Evolutionary conservation across 2,113 vertebrate species (phyloP).

Genomic region (Brevimyrus niger): DNA sequence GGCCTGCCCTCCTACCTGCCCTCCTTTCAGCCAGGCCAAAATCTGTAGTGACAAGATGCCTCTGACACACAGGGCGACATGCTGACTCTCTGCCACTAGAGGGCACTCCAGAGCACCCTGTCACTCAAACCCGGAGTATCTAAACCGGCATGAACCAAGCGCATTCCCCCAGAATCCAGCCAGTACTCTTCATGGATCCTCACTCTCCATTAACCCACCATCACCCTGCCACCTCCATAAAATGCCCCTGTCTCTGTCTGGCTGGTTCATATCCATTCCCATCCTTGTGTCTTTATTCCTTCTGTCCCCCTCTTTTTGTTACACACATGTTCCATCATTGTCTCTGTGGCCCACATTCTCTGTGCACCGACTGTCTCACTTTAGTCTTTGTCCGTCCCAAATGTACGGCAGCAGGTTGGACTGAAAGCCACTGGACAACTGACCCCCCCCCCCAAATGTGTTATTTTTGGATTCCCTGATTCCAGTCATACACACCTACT

Average conservation of each 20-base stretch:
- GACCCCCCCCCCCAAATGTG: not conserved
- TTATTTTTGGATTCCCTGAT: not conserved
- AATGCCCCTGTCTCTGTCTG: not conserved
- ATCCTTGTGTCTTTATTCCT: not conserved
- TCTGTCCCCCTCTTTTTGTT: not conserved
- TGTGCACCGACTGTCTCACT: not conserved
- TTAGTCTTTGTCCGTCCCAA: not conserved
- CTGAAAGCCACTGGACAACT: conserved; percentile 15
- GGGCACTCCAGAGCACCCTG: not conserved
- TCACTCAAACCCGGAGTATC: not conserved
- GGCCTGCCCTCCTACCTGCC: not conserved
- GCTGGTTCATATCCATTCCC: not conserved
- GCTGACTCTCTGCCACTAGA: not conserved
- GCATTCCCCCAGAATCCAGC: not conserved
- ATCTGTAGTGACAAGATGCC: not conserved
- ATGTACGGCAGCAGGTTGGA: conserved; percentile 17
- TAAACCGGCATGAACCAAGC: not conserved
- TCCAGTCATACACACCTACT: not conserved
- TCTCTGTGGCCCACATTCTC: not conserved
- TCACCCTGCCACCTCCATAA: not conserved
- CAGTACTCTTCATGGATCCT: not conserved
- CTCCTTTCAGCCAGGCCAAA: not conserved
- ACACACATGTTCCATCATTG: not conserved
- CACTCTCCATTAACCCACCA: not conserved
- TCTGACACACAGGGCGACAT: not conserved